Conservation (phyloP, 2,888 invertebrate species). For the Phymatocera aterrima region DNA sequence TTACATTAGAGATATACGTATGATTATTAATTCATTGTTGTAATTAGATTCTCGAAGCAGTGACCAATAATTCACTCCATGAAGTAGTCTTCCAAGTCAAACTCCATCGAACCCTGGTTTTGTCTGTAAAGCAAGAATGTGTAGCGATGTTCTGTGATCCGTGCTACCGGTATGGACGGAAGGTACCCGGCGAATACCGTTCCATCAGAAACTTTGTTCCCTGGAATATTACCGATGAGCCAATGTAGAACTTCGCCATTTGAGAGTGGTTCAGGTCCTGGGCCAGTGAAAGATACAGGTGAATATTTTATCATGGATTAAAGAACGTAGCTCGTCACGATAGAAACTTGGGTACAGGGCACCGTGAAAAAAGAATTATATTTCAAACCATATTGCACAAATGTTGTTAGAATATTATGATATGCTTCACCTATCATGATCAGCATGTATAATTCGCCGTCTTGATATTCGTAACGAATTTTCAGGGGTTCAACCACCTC, state of each 20-base stretch:
- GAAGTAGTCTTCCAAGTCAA: not conserved
- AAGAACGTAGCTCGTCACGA: not conserved
- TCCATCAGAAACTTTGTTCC: not conserved
- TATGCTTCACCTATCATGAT: too few species aligned
- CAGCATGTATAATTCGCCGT: too few species aligned
- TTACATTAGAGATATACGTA: not conserved
- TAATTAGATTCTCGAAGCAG: not conserved
- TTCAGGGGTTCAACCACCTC: too few species aligned
- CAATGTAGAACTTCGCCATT: not conserved
- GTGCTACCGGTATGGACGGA: not conserved
- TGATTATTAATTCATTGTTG: too few species aligned
- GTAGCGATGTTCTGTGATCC: not conserved
- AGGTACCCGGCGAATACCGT: not conserved
- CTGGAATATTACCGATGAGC: not conserved
- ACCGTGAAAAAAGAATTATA: not conserved
- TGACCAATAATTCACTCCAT: not conserved
- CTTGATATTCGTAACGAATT: too few species aligned
- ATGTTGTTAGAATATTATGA: not conserved
- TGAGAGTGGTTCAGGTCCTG: not conserved
- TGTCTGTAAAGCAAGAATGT: not conserved
- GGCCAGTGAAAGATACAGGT: not conserved
- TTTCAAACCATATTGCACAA: not conserved
- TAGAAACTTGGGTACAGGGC: not conserved
- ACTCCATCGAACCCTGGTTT: not conserved
- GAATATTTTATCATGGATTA: not conserved